Percentiles rank a stretch among this genome's conserved stretches.
phyloP scores from a whole-genome alignment of 2,113 vertebrate genomes.

The Irena cyanogastra region DNA sequence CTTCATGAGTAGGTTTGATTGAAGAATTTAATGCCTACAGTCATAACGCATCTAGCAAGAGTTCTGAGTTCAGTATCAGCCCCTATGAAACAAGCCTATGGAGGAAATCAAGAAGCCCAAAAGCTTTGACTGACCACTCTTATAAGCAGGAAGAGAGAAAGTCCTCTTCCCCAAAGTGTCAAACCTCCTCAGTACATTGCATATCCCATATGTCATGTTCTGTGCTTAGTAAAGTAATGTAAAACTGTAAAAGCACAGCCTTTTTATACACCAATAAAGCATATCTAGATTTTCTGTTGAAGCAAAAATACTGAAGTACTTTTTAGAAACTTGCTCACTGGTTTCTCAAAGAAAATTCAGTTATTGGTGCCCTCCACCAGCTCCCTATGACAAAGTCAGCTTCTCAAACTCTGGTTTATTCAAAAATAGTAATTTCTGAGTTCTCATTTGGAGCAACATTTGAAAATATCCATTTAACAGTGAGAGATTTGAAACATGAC shows the following conservation, averaged over 20 bases:
- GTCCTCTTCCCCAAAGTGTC: background rate
- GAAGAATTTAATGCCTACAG: background rate
- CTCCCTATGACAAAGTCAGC: background rate
- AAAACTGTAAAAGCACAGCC: background rate
- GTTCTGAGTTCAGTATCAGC: background rate
- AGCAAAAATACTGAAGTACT: background rate
- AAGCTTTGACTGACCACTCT: fast-evolving
- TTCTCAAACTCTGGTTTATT: background rate
- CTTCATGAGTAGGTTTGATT: background rate
- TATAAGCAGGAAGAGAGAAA: background rate
- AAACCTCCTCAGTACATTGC: background rate
- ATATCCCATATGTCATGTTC: background rate
- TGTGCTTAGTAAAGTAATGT: background rate
- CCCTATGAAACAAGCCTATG: background rate
- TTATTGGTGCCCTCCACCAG: background rate
- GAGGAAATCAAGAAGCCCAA: background rate
- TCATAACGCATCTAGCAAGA: background rate
- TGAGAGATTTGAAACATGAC: background rate
- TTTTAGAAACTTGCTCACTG: background rate
- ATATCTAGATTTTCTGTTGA: background rate
- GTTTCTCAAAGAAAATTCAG: background rate
- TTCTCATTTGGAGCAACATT: background rate
- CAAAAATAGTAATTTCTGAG: background rate
- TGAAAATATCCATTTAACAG: background rate
- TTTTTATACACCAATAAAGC: background rate